These are phyloP conservation scores for Torymus texanus DNA, from an alignment of 2,888 invertebrate species.

Conservation along the genomic window DNA sequence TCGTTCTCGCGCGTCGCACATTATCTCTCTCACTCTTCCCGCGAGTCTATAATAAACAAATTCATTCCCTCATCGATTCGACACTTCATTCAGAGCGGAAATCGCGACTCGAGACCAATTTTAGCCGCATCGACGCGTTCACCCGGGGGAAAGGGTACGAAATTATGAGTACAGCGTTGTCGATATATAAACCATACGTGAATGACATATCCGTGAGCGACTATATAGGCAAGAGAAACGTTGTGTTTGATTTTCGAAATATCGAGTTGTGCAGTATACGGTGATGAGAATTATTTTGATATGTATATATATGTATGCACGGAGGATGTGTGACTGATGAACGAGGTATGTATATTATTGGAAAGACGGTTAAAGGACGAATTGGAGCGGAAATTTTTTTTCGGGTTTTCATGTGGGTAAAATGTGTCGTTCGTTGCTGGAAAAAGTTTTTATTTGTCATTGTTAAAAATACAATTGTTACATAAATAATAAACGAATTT, in stretches of 20 bases:
- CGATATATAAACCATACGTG: constrained; percentile 20
- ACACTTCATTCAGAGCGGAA: constrained; percentile 27
- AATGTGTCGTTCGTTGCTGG: too few species aligned
- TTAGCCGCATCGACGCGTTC: constrained; percentile 13
- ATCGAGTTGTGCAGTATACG: background rate
- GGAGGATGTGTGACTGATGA: too few species aligned
- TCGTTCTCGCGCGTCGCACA: background rate
- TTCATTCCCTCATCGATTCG: background rate
- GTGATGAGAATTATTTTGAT: too few species aligned
- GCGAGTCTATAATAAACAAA: too few species aligned
- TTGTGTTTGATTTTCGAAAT: constrained; percentile 15
- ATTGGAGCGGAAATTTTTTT: too few species aligned
- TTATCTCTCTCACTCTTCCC: background rate
- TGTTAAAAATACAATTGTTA: too few species aligned
- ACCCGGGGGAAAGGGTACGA: background rate
- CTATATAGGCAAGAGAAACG: background rate
- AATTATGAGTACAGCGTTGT: constrained; percentile 1
- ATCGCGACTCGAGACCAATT: constrained; percentile 15
- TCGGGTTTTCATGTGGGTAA: too few species aligned
- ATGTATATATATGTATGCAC: background rate
- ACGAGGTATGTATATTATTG: too few species aligned
- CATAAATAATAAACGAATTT: too few species aligned
- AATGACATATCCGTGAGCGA: constrained; percentile 25
- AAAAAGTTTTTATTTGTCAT: too few species aligned
- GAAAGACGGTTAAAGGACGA: too few species aligned